phyloP scores from a whole-genome alignment of 2,113 vertebrate species.

The Misgurnus anguillicaudatus region DNA sequence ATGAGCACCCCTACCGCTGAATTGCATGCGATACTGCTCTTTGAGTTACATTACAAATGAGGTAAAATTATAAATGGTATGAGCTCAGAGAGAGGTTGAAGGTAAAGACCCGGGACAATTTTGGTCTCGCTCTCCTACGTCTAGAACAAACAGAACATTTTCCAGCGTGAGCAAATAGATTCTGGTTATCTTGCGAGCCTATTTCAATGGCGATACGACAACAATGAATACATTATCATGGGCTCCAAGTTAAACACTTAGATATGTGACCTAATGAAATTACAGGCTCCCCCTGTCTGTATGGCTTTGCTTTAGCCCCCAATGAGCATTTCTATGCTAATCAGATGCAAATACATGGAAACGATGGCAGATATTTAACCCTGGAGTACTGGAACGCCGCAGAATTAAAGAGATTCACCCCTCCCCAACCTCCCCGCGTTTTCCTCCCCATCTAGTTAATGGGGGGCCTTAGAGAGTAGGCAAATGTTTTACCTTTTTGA shows the following conservation, averaged over 20 bases:
- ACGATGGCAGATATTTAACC: slow-evolving; percentile 70
- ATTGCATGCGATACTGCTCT: slow-evolving; percentile 23
- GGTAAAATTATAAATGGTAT: background rate
- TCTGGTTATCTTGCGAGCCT: slow-evolving; percentile 44
- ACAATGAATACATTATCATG: slow-evolving; percentile 60
- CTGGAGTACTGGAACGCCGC: slow-evolving; percentile 53
- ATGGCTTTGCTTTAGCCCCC: slow-evolving; percentile 58
- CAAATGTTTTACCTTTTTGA: slow-evolving; percentile 54
- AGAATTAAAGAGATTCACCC: slow-evolving; percentile 57
- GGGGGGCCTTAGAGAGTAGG: slow-evolving; percentile 52
- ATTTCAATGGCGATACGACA: slow-evolving; percentile 31
- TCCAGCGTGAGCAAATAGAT: slow-evolving; percentile 34
- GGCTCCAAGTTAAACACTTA: slow-evolving; percentile 63
- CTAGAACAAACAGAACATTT: slow-evolving; percentile 43
- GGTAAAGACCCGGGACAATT: slow-evolving; percentile 5
- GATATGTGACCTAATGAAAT: slow-evolving; percentile 67
- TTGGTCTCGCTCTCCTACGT: background rate
- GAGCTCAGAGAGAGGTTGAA: background rate
- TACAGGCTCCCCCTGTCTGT: slow-evolving; percentile 59
- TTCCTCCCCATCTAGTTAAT: slow-evolving; percentile 49
- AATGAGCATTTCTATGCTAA: slow-evolving; percentile 72
- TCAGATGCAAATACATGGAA: slow-evolving; percentile 74
- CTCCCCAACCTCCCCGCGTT: slow-evolving; percentile 34
- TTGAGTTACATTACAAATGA: background rate
- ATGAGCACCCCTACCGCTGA: slow-evolving; percentile 32